Conservation (phyloP, 2,797 vertebrate species). For the Hirundo rustica region DNA sequence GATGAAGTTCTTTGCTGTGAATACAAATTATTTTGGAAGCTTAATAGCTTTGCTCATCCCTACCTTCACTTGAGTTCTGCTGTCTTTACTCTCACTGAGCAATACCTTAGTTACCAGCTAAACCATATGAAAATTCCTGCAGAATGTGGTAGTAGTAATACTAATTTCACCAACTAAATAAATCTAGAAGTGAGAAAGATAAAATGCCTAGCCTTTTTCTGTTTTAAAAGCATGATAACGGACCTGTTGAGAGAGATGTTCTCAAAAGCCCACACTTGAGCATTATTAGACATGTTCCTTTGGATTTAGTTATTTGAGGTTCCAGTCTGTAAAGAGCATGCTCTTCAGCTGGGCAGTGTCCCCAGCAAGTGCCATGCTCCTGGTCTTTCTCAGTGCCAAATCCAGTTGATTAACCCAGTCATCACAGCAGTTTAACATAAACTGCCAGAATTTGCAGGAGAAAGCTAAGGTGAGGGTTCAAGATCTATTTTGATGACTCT, state of each 20-base stretch:
- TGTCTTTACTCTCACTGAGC: neutral
- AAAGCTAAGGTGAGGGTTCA: neutral
- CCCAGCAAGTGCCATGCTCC: neutral
- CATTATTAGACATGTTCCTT: neutral
- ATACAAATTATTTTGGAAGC: neutral
- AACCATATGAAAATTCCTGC: neutral
- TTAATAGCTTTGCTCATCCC: neutral
- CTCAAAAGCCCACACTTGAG: neutral
- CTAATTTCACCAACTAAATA: neutral
- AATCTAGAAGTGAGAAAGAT: neutral
- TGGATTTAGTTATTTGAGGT: neutral
- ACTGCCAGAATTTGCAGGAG: neutral
- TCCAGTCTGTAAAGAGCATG: neutral
- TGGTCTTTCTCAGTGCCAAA: neutral
- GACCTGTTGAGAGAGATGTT: neutral
- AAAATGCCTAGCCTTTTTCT: neutral
- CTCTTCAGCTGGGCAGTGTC: neutral
- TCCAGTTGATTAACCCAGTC: neutral
- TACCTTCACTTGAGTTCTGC: neutral
- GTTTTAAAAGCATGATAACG: neutral
- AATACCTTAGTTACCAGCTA: neutral
- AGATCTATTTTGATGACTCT: neutral
- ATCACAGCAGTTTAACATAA: neutral
- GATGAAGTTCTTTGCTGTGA: neutral
- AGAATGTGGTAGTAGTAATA: neutral